Evolutionary conservation across 2,113 vertebrate species (phyloP).

Genomic region (Serilophus lunatus): DNA sequence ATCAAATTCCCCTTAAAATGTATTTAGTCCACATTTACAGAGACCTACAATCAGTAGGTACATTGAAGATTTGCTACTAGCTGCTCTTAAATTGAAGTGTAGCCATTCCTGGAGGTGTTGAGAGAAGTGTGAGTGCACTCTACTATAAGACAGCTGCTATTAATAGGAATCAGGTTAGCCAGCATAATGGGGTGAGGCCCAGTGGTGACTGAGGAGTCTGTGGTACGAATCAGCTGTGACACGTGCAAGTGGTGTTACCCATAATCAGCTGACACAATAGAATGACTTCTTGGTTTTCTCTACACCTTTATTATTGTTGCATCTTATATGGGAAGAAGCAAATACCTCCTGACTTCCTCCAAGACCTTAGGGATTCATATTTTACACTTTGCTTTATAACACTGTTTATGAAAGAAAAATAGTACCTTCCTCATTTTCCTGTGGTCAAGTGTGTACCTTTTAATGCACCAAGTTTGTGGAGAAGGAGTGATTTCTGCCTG

Average conservation of each 20-base stretch:
- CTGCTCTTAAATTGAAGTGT: not conserved
- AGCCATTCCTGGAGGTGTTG: not conserved
- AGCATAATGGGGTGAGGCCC: not conserved
- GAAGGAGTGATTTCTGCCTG: not conserved
- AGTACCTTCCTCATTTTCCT: not conserved
- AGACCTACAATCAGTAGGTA: not conserved
- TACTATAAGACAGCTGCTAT: not conserved
- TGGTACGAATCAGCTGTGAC: not conserved
- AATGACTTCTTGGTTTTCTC: not conserved
- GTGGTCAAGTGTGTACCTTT: not conserved
- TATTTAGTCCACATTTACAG: not conserved
- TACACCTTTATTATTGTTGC: not conserved
- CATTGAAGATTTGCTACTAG: not conserved
- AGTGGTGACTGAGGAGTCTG: not conserved
- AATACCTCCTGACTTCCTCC: not conserved
- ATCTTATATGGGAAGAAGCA: not conserved
- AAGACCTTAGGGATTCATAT: not conserved
- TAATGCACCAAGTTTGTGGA: not conserved
- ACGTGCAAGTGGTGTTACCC: not conserved
- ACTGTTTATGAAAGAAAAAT: not conserved
- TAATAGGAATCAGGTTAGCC: not conserved
- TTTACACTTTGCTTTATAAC: not conserved
- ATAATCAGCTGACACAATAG: accelerated
- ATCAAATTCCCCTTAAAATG: not conserved
- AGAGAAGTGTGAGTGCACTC: not conserved